Evolutionary conservation across 2,888 invertebrate species (phyloP).

Genomic region (Phalera bucephala): DNA sequence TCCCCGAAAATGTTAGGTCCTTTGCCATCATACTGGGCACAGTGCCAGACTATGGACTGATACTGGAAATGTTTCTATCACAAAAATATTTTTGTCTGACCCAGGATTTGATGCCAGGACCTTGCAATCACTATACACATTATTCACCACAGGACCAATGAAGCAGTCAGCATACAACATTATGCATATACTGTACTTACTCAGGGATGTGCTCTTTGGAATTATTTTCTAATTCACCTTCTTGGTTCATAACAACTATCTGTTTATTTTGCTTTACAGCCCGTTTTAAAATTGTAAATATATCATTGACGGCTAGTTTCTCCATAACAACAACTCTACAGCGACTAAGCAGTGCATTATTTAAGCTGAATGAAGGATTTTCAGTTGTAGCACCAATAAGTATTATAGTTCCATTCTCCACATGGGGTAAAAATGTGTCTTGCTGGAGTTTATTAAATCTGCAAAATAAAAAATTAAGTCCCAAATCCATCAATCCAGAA

Average conservation of each 20-base stretch:
- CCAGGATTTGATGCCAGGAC: no score
- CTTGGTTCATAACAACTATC: slow-evolving; percentile 46
- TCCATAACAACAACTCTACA: slow-evolving; percentile 90
- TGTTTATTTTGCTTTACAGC: slow-evolving; percentile 70
- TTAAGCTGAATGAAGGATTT: slow-evolving; percentile 93
- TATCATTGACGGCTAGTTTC: slow-evolving; percentile 84
- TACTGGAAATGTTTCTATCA: no score
- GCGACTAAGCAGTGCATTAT: slow-evolving; percentile 90
- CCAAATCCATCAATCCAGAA: no score
- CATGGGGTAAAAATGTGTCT: slow-evolving; percentile 90
- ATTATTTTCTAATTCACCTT: slow-evolving; percentile 27
- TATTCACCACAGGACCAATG: no score
- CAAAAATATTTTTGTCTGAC: no score
- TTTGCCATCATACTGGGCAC: no score
- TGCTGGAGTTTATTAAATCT: slow-evolving; percentile 93
- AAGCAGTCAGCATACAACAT: no score
- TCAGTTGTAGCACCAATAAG: slow-evolving; percentile 93
- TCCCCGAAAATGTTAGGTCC: no score
- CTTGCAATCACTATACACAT: no score
- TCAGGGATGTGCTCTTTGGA: slow-evolving; percentile 33
- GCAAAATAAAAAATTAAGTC: slow-evolving; percentile 18
- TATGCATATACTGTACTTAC: no score
- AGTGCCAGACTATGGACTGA: no score
- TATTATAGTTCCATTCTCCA: slow-evolving; percentile 90
- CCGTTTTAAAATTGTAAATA: slow-evolving; percentile 84